phyloP scores from a whole-genome alignment of 2,888 invertebrate genomes.

The Cepaea hortensis region DNA sequence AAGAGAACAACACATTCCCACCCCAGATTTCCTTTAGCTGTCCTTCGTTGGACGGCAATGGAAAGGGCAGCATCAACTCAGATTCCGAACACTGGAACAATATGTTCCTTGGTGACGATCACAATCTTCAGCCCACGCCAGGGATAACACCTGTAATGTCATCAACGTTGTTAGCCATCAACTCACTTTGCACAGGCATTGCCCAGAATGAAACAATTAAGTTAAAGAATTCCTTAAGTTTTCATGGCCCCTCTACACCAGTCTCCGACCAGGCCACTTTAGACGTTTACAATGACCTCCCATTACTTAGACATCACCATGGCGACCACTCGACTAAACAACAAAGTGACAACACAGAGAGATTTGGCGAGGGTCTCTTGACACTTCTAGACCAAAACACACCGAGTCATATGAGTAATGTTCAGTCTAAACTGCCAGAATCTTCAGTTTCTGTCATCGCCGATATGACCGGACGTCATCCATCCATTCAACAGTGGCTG shows the following conservation, averaged over 20 bases:
- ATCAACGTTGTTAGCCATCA: too few species aligned
- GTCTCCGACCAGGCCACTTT: not conserved
- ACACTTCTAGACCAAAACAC: not conserved
- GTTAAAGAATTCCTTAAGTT: not conserved
- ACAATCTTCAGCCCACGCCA: not conserved
- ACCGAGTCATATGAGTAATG: not conserved
- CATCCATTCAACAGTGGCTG: not conserved
- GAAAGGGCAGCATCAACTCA: not conserved
- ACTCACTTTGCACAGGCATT: too few species aligned
- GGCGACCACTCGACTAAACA: not conserved
- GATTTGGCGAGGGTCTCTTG: not conserved
- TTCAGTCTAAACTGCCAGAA: not conserved
- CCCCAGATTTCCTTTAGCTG: slow-evolving; percentile 23
- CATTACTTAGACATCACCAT: not conserved
- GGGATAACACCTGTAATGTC: not conserved
- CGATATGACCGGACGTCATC: not conserved
- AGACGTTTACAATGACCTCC: not conserved
- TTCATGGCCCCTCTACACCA: not conserved
- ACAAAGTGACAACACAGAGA: too few species aligned
- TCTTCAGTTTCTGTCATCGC: not conserved
- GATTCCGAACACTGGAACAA: not conserved
- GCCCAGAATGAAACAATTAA: not conserved
- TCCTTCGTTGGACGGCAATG: not conserved
- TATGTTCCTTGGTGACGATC: not conserved
- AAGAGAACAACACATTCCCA: slow-evolving; percentile 7